phyloP scores from a whole-genome alignment of 2,113 vertebrate genomes.

The Scartelaos histophorus region DNA sequence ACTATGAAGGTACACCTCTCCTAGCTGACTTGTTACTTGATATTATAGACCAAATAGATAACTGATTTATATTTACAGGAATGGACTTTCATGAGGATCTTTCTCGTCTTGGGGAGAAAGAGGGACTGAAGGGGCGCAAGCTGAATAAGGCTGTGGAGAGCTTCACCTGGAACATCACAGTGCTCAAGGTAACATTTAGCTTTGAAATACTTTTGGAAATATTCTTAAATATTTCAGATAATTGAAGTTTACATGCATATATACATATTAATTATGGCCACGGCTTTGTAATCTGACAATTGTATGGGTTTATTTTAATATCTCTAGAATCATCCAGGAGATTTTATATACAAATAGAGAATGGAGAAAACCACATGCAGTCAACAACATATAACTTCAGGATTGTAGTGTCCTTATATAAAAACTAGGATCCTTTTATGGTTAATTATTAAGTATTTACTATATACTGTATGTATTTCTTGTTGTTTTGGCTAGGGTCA shows the following conservation, averaged over 20 bases:
- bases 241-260: too few relatives aligned
- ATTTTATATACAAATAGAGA: too few relatives aligned
- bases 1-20: not conserved
- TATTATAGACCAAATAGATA: not conserved
- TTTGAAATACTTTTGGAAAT: not conserved
- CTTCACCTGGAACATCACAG: conserved; percentile 89
- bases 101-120: conserved; percentile 83
- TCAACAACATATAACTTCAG: too few relatives aligned
- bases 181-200: conserved; percentile 72
- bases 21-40: not conserved
- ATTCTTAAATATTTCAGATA: not conserved
- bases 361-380: too few relatives aligned
- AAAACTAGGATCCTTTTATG: not conserved
- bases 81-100: conserved; percentile 90
- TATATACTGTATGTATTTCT: not conserved
- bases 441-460: not conserved
- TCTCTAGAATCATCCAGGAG: too few relatives aligned
- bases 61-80: conserved; percentile 66
- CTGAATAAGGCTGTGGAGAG: conserved; percentile 87
- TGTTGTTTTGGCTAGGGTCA: conserved; percentile 82
- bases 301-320: too few relatives aligned
- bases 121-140: conserved; percentile 87
- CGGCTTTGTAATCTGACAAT: too few relatives aligned
- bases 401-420: too few relatives aligned
- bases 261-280: too few relatives aligned